phyloP scores from a whole-genome alignment of 2,113 vertebrate species.

The Prinia subflava region DNA sequence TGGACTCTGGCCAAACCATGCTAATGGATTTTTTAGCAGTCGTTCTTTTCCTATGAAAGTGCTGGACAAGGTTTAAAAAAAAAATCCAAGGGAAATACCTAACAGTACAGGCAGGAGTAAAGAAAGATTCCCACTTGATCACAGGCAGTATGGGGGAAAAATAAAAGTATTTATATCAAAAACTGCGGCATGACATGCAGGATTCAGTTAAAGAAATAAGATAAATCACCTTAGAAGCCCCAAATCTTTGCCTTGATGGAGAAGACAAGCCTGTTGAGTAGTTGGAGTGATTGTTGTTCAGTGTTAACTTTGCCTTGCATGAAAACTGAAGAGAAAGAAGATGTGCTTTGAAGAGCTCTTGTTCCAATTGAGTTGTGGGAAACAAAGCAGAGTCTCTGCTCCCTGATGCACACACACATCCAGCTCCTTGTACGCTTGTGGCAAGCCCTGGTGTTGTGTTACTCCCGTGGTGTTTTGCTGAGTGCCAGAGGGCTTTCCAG shows the following conservation, averaged over 20 bases:
- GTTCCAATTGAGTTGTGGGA: background rate
- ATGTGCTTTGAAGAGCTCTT: background rate
- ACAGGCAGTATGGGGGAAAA: background rate
- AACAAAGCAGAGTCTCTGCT: background rate
- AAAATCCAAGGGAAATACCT: background rate
- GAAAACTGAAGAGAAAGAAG: background rate
- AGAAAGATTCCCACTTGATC: background rate
- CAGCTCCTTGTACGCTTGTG: background rate
- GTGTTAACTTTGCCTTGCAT: background rate
- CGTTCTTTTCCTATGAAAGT: conserved; percentile 18
- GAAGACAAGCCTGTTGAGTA: background rate
- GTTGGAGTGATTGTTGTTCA: background rate
- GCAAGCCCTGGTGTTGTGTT: background rate
- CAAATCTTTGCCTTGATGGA: background rate
- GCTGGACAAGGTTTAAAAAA: background rate
- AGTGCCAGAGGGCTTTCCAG: background rate
- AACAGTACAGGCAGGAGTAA: background rate
- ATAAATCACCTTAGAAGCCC: background rate
- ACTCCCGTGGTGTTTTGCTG: background rate
- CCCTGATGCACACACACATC: background rate
- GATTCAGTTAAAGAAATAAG: background rate
- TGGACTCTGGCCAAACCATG: conserved; percentile 50
- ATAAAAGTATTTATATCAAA: background rate
- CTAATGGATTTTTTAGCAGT: conserved; percentile 69
- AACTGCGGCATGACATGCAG: background rate